Conservation (phyloP, 53 echinoderm and acorn worm genomes). For the Stichopus horrens region DNA sequence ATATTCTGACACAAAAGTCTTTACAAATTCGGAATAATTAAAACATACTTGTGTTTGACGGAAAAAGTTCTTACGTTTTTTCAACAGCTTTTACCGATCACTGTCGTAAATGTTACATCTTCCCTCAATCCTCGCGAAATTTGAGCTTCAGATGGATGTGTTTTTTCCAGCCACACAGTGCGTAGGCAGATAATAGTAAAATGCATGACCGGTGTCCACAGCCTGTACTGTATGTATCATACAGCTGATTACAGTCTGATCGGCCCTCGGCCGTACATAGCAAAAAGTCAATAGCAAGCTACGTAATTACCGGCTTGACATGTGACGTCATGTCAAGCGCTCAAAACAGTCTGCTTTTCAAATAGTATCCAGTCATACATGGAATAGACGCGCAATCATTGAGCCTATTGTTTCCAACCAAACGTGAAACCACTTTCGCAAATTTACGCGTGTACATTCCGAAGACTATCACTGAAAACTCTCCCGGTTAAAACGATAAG, state of each 20-base stretch:
- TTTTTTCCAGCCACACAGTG: not conserved
- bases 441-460: too few species aligned
- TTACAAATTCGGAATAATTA: not conserved
- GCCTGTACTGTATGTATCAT: conserved; percentile 21
- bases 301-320: conserved; percentile 6
- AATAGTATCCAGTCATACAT: not conserved
- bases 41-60: not conserved
- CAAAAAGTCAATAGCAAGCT: not conserved
- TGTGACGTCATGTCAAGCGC: not conserved
- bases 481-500: too few species aligned
- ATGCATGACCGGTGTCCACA: not conserved
- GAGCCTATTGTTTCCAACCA: too few species aligned
- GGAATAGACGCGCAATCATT: too few species aligned
- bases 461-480: too few species aligned
- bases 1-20: not conserved
- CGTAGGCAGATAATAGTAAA: not conserved
- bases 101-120: conserved; percentile 11
- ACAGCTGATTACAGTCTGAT: conserved; percentile 27
- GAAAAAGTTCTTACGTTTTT: not conserved
- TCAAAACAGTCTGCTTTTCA: conserved; percentile 4
- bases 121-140: conserved; percentile 4
- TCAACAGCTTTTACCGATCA: conserved; percentile 14
- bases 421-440: too few species aligned
- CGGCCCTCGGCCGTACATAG: not conserved
- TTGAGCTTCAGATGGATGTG: conserved; percentile 10